Base-by-base conservation (phyloP, 1,140 invertebrate species). In the Semibalanus balanoides region DNA sequence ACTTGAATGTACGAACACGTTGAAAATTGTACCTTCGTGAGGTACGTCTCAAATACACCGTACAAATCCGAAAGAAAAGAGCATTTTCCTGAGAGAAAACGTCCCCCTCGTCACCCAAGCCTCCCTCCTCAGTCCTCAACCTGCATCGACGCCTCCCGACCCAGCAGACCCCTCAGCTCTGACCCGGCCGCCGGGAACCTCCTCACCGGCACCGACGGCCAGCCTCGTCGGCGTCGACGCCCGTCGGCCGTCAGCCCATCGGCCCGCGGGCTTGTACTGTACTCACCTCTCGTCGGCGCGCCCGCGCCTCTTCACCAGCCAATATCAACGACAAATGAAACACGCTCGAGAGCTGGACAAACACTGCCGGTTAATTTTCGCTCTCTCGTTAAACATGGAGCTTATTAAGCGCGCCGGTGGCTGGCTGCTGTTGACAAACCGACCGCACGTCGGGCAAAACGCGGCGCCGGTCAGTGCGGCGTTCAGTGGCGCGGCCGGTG, bases 291-390 rank as follows among this genome's bases (percentile, higher is more conserved):
- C 51, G 51, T 64, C 51, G 35, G 51, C 11, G 51, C 51, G 51
- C 51, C 7, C 22, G 35, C 51, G 51, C 14, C 51, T 64, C 51
- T 64, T 64, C 51, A 64, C 51, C 51, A 19, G 14, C 51, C 51
- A 64, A 64, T 64, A 64, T 64, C 51, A 64, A 22, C 51, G 51
- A 64, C 51, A 64, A 64, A 64, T 64, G 51, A 64, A 64, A 64
- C 51, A 64, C 51, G 51, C 51, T 64, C 51, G 22, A 64, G 51
- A 64, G 51, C 51, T 64, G 51, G 14, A 64, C 51, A 64, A 64
- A 64, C 51, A 64, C 11, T 25, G 51, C 14, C 51, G 22, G 51
- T 64, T 64, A 64, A 64, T 64, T 64, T 64, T 64, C 51, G 51
- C 51, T 64, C 51, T 64, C 51, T 64, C 51, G 51, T 64, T 64